phyloP scores from a whole-genome alignment of 2,888 invertebrate genomes.

The Ennomos quercinarius region DNA sequence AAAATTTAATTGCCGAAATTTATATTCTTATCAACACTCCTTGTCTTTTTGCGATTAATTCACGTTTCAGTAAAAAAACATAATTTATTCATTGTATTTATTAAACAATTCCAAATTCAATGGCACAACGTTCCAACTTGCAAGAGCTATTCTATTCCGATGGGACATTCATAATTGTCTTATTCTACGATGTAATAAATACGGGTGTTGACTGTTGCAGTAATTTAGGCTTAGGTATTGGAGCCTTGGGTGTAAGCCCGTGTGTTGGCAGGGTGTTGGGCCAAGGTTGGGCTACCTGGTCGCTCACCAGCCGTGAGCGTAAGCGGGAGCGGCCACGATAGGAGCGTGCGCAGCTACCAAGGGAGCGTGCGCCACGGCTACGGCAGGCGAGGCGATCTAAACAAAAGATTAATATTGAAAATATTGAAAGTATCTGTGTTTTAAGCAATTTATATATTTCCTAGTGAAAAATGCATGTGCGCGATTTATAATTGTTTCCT shows the following conservation, averaged over 20 bases:
- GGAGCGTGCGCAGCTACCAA: constrained; percentile 65
- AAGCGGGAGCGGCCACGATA: constrained; percentile 64
- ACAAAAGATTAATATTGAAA: constrained; percentile 17
- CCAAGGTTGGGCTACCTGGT: constrained; percentile 30
- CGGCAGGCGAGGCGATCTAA: constrained; percentile 72
- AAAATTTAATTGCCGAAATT: too few species aligned
- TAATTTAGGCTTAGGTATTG: constrained; percentile 49
- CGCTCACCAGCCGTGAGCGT: constrained; percentile 72
- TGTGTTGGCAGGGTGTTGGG: constrained; percentile 45
- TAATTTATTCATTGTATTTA: constrained; percentile 54
- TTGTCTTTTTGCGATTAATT: background rate
- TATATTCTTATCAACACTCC: too few species aligned
- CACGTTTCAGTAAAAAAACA: constrained; percentile 18
- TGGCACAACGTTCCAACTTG: constrained; percentile 60
- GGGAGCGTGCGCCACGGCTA: constrained; percentile 65
- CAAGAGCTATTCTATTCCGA: constrained; percentile 55
- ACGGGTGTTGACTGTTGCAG: constrained; percentile 74
- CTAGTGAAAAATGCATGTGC: background rate
- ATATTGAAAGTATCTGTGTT: too few species aligned
- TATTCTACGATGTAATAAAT: constrained; percentile 58
- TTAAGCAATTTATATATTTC: too few species aligned
- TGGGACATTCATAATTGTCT: constrained; percentile 54
- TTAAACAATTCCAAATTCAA: constrained; percentile 54
- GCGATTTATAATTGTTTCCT: background rate
- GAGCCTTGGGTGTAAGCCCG: constrained; percentile 33